phyloP scores from a whole-genome alignment of 2,113 vertebrate species.

The Orthonyx spaldingii region DNA sequence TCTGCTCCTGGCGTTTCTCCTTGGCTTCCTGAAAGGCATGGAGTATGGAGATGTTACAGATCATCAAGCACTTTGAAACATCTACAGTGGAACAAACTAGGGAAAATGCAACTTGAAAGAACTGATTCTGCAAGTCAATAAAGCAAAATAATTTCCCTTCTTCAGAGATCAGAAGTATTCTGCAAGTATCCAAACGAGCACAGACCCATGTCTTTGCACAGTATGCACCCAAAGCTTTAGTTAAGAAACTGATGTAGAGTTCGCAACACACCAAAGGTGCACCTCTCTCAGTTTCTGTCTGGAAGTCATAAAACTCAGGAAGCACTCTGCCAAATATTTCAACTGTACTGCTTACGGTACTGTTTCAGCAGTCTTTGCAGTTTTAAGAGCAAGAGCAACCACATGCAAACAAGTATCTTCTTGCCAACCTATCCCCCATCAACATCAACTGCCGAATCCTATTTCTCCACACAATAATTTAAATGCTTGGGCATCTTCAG shows the following conservation, averaged over 20 bases:
- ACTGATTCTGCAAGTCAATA: not conserved
- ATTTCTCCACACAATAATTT: not conserved
- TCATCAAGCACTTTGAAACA: not conserved
- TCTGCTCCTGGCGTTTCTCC: constrained; percentile 97
- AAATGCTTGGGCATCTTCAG: not conserved
- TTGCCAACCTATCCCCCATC: not conserved
- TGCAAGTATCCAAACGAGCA: not conserved
- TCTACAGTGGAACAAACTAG: not conserved
- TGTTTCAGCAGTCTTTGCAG: not conserved
- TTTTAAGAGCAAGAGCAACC: not conserved
- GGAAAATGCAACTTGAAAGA: not conserved
- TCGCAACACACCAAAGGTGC: not conserved
- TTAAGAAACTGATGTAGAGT: not conserved
- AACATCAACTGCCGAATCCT: not conserved
- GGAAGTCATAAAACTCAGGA: not conserved
- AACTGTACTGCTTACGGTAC: not conserved
- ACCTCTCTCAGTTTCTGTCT: not conserved
- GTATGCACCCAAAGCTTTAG: not conserved
- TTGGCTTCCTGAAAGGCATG: constrained; percentile 86
- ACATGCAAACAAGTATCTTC: rapidly evolving
- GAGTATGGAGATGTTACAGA: rapidly evolving
- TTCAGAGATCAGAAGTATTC: not conserved
- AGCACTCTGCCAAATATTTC: not conserved
- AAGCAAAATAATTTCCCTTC: not conserved
- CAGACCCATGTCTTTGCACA: not conserved